phyloP scores from a whole-genome alignment of 2,888 invertebrate genomes.

The Oscheius sp. region DNA sequence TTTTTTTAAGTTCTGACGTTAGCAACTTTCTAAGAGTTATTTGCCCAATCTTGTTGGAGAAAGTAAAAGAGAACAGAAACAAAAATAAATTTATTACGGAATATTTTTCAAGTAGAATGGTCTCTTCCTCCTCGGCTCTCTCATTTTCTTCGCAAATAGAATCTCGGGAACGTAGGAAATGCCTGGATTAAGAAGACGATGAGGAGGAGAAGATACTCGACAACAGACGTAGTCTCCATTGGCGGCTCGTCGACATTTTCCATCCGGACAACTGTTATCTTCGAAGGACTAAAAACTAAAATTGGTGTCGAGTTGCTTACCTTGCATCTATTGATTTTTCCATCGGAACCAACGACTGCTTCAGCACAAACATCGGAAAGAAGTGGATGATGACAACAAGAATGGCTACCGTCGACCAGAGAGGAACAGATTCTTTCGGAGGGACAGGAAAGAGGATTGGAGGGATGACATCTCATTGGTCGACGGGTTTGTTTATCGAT shows the following conservation, averaged over 20 bases:
- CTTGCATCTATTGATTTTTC: constrained; percentile 34
- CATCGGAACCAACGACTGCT: constrained; percentile 43
- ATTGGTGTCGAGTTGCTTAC: background rate
- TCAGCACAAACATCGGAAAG: constrained; percentile 41
- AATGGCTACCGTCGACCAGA: constrained; percentile 46
- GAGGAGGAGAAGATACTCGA: constrained; percentile 6
- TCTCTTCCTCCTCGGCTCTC: constrained; percentile 6
- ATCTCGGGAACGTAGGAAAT: constrained; percentile 7
- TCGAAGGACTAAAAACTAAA: constrained; percentile 40
- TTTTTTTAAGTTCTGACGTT: too few relatives aligned
- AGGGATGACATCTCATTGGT: constrained; percentile 34
- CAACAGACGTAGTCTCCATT: constrained; percentile 55
- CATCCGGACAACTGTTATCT: constrained; percentile 47
- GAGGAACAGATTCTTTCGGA: constrained; percentile 42
- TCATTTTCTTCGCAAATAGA: constrained; percentile 5
- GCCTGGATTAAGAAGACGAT: constrained; percentile 12
- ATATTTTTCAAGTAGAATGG: constrained; percentile 4
- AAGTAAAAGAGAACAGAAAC: background rate
- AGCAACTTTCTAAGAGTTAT: too few relatives aligned
- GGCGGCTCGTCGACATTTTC: constrained; percentile 51
- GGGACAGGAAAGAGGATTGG: constrained; percentile 53
- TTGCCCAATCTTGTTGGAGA: background rate
- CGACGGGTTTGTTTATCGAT: constrained; percentile 34
- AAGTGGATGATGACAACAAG: constrained; percentile 50
- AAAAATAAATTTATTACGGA: background rate